These are phyloP conservation scores for Andrena trimmerana DNA, from an alignment of 2,888 invertebrate genomes.

Conservation along the genomic window DNA sequence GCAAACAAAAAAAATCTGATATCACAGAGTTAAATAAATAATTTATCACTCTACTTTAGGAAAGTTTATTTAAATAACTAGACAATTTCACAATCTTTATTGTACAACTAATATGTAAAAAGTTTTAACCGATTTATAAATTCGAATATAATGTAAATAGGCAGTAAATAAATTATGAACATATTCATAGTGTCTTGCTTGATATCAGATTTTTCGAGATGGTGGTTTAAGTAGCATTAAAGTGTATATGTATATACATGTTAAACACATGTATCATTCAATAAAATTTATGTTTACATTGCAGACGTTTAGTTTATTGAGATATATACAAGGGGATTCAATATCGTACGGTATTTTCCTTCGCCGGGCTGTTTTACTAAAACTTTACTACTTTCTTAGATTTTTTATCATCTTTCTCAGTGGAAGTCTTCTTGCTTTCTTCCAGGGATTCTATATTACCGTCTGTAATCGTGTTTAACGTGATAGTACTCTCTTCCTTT, in stretches of 20 bases:
- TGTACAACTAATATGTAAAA: constrained; percentile 51
- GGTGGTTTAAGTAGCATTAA: constrained; percentile 42
- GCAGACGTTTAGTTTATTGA: background rate
- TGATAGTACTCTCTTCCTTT: constrained; percentile 79
- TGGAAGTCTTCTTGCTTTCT: constrained; percentile 44
- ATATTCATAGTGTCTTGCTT: constrained; percentile 29
- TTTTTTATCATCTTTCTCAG: constrained; percentile 43
- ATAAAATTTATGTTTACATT: constrained; percentile 65
- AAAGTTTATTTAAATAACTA: constrained; percentile 55
- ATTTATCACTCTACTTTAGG: constrained; percentile 52
- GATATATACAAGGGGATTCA: constrained; percentile 29
- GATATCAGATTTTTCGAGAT: constrained; percentile 62
- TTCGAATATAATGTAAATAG: constrained; percentile 58
- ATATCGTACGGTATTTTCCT: background rate
- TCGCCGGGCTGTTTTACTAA: constrained; percentile 48
- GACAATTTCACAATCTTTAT: constrained; percentile 22
- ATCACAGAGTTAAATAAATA: constrained; percentile 45
- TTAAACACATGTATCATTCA: constrained; percentile 61
- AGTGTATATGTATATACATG: constrained; percentile 62
- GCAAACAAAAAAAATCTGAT: constrained; percentile 65
- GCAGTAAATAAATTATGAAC: constrained; percentile 33
- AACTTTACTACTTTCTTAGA: constrained; percentile 80
- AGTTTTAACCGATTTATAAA: constrained; percentile 36
- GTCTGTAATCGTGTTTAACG: constrained; percentile 73
- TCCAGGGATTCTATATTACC: constrained; percentile 77